A percentile compares a stretch with the other conserved stretches of the same genome.
Conservation (phyloP, 1,140 invertebrate genomes). For the Trypoxylus dichotomus region DNA sequence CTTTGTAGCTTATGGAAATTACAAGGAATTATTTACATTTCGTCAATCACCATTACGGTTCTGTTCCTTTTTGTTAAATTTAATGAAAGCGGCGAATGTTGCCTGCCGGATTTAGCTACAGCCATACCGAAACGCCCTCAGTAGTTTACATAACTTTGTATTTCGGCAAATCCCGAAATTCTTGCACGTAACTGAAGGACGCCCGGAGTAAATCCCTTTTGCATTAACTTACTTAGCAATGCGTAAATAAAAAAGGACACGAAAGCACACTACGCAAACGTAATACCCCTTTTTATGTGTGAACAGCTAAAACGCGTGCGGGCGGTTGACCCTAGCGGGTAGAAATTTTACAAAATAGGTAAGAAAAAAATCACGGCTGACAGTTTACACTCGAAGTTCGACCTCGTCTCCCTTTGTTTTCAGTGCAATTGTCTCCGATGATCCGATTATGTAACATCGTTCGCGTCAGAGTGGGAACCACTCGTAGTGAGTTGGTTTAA, state of each 20-base stretch:
- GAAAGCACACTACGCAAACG: background rate
- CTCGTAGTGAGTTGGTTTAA: conserved; percentile 20
- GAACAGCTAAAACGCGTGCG: background rate
- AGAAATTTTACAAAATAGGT: background rate
- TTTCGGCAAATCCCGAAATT: background rate
- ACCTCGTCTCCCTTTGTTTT: conserved; percentile 31
- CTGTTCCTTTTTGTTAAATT: too few relatives aligned
- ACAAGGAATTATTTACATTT: too few relatives aligned
- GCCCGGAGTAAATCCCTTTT: background rate
- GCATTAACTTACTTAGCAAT: conserved; percentile 7
- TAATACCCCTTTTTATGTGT: background rate
- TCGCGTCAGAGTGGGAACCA: background rate
- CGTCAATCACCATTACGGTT: too few relatives aligned
- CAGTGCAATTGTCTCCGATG: conserved; percentile 26
- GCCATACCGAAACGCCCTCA: background rate
- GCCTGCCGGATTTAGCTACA: background rate
- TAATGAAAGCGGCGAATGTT: too few relatives aligned
- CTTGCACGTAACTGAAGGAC: background rate
- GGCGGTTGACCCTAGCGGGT: background rate
- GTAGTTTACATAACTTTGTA: conserved; percentile 6
- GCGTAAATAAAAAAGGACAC: conserved; percentile 5
- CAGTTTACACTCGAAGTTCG: background rate
- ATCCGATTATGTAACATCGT: conserved; percentile 27
- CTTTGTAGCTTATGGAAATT: too few relatives aligned
- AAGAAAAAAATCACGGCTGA: background rate